These are phyloP conservation scores for Cheilosia variabilis DNA, from an alignment of 2,888 invertebrate genomes.

Conservation along the genomic window DNA sequence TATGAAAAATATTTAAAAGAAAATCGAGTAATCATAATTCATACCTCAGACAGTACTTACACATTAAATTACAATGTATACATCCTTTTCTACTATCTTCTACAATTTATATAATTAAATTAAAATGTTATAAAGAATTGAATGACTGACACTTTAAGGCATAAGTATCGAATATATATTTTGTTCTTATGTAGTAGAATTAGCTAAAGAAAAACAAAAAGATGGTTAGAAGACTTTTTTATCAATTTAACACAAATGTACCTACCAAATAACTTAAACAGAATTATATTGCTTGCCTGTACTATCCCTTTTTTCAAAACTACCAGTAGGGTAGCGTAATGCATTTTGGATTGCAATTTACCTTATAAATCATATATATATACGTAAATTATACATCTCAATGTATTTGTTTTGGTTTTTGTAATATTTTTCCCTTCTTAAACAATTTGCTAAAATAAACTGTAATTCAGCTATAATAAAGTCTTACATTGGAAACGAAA, in stretches of 20 bases:
- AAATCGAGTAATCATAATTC: neutral
- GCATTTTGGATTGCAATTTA: constrained; percentile 68
- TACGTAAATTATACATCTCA: constrained; percentile 21
- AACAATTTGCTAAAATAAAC: constrained; percentile 21
- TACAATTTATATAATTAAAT: constrained; percentile 23
- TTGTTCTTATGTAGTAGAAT: constrained; percentile 38
- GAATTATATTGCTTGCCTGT: constrained; percentile 69
- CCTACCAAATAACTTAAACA: constrained; percentile 64
- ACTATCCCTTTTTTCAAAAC: constrained; percentile 15
- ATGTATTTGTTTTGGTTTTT: constrained; percentile 29
- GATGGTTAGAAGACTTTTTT: constrained; percentile 17
- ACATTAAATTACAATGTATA: constrained; percentile 3
- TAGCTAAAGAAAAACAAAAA: constrained; percentile 20
- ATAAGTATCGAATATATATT: constrained; percentile 73
- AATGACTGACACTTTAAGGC: constrained; percentile 83
- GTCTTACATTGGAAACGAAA: constrained; percentile 29
- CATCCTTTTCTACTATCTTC: constrained; percentile 33
- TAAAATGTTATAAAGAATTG: constrained; percentile 78
- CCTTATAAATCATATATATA: constrained; percentile 17
- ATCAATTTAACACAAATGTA: constrained; percentile 78
- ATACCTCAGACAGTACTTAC: constrained; percentile 24
- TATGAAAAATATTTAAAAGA: constrained; percentile 22
- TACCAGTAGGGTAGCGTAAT: constrained; percentile 76
- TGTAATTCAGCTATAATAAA: constrained; percentile 27
- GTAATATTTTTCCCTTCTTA: constrained; percentile 12